Base-by-base conservation (phyloP, 2,888 invertebrate species). In the Dasypolia templi region DNA sequence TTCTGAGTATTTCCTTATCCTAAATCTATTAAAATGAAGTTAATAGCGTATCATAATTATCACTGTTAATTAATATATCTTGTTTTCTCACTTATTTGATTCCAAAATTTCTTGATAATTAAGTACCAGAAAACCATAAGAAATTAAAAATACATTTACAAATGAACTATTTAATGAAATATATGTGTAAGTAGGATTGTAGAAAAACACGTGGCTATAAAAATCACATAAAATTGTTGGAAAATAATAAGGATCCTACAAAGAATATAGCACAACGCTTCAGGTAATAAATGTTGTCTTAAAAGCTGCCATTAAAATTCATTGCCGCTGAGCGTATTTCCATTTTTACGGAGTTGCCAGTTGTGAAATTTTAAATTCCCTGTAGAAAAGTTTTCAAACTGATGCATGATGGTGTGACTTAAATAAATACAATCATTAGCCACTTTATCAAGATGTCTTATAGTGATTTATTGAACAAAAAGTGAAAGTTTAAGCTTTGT, bases 301-400 rank as follows among this genome's bases (percentile, higher is more conserved):
- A 88, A 91, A 89, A 89, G 85, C 81, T 77, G 75, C 85, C 89
- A 92, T 94, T 94, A 94, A 95, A 94, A 95, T 95, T 95, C 94
- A 95, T 94, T 91, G 93, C 90, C 89, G 89, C 89, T 91, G 90
- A 93, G 91, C 91, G 90, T 91, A 87, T 91, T 89, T 92, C 89
- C 89, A 89, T 90, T 91, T 91, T 90, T 87, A 88, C 89, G 22
- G 74, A 19, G 69, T 82, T 84, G 71, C 81, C 72, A 77, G 75
- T 68, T 55, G 12, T 11, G 35, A 65, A 74, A 76, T 55, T 62
- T 29, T 0, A 63, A 79, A 74, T 26, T 79, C 58, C 77, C 39
- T 46, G 9, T 55, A n/a, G 7, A 26, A 29, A 1, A 19, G 3
- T 26, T 22, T n/a, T 26, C 14, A 42, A 63, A 49, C 6, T 39